These are phyloP conservation scores for Drosophila flavopinicola DNA, from an alignment of 2,888 invertebrate genomes.

Conservation along the genomic window DNA sequence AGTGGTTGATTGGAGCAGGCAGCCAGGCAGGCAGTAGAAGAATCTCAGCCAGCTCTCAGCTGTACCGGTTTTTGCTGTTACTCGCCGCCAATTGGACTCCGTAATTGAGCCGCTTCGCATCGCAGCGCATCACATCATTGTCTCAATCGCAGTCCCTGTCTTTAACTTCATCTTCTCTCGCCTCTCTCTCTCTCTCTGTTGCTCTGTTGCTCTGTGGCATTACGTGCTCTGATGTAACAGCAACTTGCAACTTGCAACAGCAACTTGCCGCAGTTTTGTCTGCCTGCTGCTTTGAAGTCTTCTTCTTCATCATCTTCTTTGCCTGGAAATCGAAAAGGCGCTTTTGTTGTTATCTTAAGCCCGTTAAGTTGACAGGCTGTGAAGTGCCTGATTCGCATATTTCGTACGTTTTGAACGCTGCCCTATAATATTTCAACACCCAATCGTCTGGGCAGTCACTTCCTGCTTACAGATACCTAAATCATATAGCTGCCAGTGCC, in stretches of 20 bases:
- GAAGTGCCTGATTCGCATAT: constrained; percentile 53
- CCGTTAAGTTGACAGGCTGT: constrained; percentile 49
- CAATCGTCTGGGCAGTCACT: constrained; percentile 64
- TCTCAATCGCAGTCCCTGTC: constrained; percentile 47
- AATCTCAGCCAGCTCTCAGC: constrained; percentile 38
- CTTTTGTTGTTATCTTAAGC: constrained; percentile 61
- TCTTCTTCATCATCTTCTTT: too few species aligned
- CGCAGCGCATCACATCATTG: constrained; percentile 47
- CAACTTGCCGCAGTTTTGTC: constrained; percentile 27
- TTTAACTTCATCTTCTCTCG: constrained; percentile 22
- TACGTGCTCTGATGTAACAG: constrained; percentile 71
- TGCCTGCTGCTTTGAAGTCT: constrained; percentile 57
- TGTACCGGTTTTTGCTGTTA: constrained; percentile 79
- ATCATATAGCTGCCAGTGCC: constrained; percentile 47
- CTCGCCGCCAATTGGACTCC: constrained; percentile 69
- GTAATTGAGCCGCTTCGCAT: constrained; percentile 66
- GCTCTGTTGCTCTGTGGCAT: constrained; percentile 32
- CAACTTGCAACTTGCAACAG: constrained; percentile 30
- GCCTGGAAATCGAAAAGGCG: constrained; percentile 49
- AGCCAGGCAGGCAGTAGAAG: constrained; percentile 18
- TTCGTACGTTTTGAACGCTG: constrained; percentile 19
- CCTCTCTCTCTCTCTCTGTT: neutral
- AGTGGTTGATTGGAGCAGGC: constrained; percentile 72
- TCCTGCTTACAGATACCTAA: constrained; percentile 64
- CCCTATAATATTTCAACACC: constrained; percentile 72